phyloP scores from a whole-genome alignment of 2,797 vertebrate genomes.

The Caiman crocodilus region DNA sequence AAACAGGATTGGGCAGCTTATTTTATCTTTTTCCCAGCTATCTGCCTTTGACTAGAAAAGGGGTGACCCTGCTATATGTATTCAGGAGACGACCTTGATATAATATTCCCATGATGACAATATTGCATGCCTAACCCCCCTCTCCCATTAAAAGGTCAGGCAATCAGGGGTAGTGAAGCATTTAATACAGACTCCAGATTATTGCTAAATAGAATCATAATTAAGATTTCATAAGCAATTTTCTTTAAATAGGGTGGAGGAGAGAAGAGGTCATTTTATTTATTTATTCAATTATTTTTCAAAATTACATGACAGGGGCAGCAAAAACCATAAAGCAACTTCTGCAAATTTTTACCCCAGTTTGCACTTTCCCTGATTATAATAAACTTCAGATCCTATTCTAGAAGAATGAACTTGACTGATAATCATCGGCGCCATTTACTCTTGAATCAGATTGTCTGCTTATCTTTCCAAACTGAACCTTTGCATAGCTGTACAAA shows the following conservation, averaged over 20 bases:
- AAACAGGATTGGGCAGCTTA: background rate
- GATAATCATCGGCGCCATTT: background rate
- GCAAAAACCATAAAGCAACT: background rate
- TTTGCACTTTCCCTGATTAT: constrained; percentile 9
- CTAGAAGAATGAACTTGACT: background rate
- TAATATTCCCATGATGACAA: constrained; percentile 26
- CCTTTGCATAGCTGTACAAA: background rate
- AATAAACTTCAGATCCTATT: background rate
- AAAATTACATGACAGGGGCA: accelerated
- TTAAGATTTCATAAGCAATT: background rate
- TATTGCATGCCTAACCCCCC: background rate
- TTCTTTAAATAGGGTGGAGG: background rate
- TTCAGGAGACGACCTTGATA: background rate
- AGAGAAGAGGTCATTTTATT: background rate
- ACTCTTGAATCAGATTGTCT: background rate
- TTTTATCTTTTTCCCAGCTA: constrained; percentile 5
- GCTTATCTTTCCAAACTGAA: background rate
- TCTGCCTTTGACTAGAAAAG: constrained; percentile 10
- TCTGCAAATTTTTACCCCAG: background rate
- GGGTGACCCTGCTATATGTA: background rate
- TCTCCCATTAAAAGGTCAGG: background rate
- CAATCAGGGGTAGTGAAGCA: background rate
- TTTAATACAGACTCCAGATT: background rate
- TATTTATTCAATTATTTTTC: background rate
- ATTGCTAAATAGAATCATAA: constrained; percentile 14